Evolutionary conservation across 2,888 invertebrate species (phyloP), one percentile per base, ranked within the genome.

Genomic region (Octonoba sinensis): DNA sequence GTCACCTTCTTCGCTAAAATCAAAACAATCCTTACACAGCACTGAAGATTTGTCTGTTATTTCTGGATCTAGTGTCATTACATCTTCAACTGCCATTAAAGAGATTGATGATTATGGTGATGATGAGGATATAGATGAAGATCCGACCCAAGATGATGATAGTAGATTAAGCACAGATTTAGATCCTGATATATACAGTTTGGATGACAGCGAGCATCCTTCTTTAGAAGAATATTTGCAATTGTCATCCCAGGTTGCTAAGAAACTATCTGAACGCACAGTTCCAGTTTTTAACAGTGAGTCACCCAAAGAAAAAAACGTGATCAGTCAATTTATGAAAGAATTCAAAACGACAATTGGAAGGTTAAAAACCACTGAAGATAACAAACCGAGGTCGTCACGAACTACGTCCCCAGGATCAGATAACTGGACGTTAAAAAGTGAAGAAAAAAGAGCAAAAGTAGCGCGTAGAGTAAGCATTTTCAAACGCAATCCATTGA

Each of bases 181-280:
- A 16, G 82, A 82, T 54, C 64, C 44, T 11, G 75, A 82, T 56
- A 74, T 69, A 24, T 75, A 67, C 18, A 76, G 76, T 47, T 47
- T 82, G 3, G 76, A 76, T 54, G 82, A 83, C 16, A 76, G 82
- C 27, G 84, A 84, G n/a, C 77, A 84, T 36, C 84, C 84, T 3
- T 84, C 84, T 12, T 54, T 82, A 22, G 84, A 84, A 51, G 84
- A 84, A 65, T 84, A 84, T 22, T 51, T 84, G 6, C 82, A 84
- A 24, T 46, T 84, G 11, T 84, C 84, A 3, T 49, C 74, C 56
- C 82, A 79, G 36, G 82, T 84, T 3, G 84, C 84, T 4, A 82
- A 82, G 51, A 84, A 84, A 57, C 47, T 84, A 18, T 84, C 84
- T 11, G 84, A 84, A 59, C 22, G 82, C n/a, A 73, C 74, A 60